These are phyloP conservation scores for Drosophila acutilabella DNA, from an alignment of 2,888 invertebrate genomes.

Conservation along the genomic window DNA sequence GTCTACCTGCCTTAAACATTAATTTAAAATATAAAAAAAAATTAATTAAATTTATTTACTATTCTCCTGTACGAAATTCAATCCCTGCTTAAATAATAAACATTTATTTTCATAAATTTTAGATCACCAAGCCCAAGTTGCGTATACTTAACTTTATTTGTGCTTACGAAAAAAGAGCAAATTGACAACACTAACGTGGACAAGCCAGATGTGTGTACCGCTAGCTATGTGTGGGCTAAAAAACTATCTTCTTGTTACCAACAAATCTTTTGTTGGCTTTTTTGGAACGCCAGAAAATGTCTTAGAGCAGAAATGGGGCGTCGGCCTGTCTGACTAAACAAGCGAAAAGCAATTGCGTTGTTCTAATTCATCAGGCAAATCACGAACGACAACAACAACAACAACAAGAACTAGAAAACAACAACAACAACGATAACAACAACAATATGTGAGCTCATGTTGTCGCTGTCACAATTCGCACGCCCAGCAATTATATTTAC, in stretches of 20 bases:
- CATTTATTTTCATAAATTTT: no score
- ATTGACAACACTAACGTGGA: no score
- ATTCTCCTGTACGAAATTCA: no score
- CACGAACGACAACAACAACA: conserved; percentile 39
- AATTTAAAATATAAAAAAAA: no score
- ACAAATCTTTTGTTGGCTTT: background rate
- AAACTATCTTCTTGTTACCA: conserved; percentile 1
- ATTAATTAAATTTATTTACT: no score
- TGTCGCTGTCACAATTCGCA: conserved; percentile 50
- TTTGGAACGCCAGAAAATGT: background rate
- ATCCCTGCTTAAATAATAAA: no score
- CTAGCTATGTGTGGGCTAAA: background rate
- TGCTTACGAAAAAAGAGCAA: no score
- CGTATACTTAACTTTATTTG: no score
- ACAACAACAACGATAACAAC: conserved; percentile 20
- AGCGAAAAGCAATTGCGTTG: conserved; percentile 59
- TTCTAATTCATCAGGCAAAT: conserved; percentile 67
- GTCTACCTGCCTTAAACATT: no score
- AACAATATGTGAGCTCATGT: conserved; percentile 41
- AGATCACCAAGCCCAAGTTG: no score
- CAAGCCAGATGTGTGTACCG: background rate
- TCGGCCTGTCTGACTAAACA: conserved; percentile 35
- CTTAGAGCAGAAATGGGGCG: conserved; percentile 21
- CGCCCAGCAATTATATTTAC: conserved; percentile 74
- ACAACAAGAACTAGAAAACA: conserved; percentile 19